These are phyloP conservation scores for Metopia argyrocephala DNA, from an alignment of 2,888 invertebrate species.

Conservation along the genomic window DNA sequence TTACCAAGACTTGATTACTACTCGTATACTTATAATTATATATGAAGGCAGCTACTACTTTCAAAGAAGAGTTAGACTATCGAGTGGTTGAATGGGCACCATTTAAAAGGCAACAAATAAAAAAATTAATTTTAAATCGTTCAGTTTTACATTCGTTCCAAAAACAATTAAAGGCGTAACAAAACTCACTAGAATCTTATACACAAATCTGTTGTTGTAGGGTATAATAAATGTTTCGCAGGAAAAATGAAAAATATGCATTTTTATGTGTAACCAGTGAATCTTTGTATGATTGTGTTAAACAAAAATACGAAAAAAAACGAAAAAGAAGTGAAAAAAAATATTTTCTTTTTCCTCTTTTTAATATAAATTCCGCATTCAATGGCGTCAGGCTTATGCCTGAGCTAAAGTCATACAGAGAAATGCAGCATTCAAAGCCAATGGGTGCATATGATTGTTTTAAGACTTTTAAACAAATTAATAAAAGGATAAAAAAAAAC, in stretches of 20 bases:
- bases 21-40: too few species aligned
- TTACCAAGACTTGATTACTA: too few species aligned
- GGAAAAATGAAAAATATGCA: constrained; percentile 14
- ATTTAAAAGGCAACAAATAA: too few species aligned
- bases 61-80: too few species aligned
- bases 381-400: constrained; percentile 55
- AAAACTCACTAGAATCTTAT: too few species aligned
- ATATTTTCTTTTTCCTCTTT: not conserved
- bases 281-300: constrained; percentile 8
- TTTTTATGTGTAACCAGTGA: constrained; percentile 26
- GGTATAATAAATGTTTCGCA: not conserved
- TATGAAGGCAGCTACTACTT: too few species aligned
- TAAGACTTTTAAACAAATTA: not conserved
- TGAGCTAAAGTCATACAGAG: not conserved
- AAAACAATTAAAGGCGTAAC: too few species aligned
- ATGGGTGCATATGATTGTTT: constrained; percentile 7
- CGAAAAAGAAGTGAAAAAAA: not conserved
- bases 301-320: not conserved
- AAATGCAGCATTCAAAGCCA: not conserved
- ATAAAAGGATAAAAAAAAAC: not conserved
- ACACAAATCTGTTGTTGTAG: too few species aligned
- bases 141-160: too few species aligned
- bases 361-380: constrained; percentile 30
- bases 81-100: too few species aligned
- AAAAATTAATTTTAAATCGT: too few species aligned